Conservation (phyloP, 2,797 vertebrate species). For the Bovichtus variegatus region DNA sequence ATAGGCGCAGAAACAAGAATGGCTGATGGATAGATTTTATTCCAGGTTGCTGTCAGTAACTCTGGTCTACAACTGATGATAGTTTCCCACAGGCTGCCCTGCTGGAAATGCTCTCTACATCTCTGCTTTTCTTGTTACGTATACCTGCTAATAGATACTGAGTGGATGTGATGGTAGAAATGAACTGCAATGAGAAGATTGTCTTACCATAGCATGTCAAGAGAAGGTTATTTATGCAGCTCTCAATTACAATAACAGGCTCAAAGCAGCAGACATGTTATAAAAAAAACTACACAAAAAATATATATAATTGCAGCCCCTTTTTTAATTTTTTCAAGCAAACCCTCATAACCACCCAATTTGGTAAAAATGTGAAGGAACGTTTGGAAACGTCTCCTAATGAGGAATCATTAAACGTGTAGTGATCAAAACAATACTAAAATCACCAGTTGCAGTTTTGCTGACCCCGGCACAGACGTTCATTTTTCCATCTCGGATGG, state of each 20-base stretch:
- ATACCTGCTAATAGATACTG: slow-evolving; percentile 23
- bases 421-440: slow-evolving; percentile 9
- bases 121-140: slow-evolving; percentile 37
- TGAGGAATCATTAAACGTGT: neutral
- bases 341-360: neutral
- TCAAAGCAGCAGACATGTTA: neutral
- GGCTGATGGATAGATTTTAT: slow-evolving; percentile 73
- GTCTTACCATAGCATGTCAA: slow-evolving; percentile 9
- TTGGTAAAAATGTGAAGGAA: neutral
- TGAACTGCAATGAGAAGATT: neutral
- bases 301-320: neutral
- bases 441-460: slow-evolving; percentile 29
- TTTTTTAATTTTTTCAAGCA: neutral
- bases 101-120: slow-evolving; percentile 38
- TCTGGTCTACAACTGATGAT: slow-evolving; percentile 63
- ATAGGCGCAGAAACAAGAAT: slow-evolving; percentile 70
- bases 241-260: slow-evolving; percentile 2
- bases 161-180: slow-evolving; percentile 22
- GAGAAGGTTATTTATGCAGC: neutral
- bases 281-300: neutral
- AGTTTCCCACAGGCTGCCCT: slow-evolving; percentile 32
- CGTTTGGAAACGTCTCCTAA: neutral
- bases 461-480: neutral
- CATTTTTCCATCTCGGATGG: slow-evolving; percentile 38
- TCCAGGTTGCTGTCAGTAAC: slow-evolving; percentile 70